phyloP scores from a whole-genome alignment of 2,888 invertebrate species.

The Ptycholaimellus sp. region DNA sequence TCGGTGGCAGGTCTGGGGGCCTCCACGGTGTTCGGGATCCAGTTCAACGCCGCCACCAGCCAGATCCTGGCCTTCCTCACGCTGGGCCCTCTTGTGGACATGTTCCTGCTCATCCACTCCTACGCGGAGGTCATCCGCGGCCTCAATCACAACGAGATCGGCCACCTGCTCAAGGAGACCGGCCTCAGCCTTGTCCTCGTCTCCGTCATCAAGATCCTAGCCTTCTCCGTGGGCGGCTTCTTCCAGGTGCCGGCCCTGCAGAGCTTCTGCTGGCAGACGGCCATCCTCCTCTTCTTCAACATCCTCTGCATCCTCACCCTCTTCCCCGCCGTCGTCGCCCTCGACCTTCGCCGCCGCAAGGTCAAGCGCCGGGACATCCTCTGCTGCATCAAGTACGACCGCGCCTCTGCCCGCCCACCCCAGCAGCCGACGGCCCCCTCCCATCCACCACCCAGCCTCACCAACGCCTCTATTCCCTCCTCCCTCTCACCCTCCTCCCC shows the following conservation, averaged over 20 bases:
- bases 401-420: neutral
- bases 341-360: slow-evolving; percentile 48
- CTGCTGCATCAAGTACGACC: slow-evolving; percentile 48
- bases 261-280: slow-evolving; percentile 63
- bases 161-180: slow-evolving; percentile 62
- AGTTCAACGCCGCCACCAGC: slow-evolving; percentile 57
- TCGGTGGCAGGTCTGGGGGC: slow-evolving; percentile 55
- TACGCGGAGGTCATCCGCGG: slow-evolving; percentile 33
- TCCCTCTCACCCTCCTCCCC: no score
- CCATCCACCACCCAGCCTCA: no score
- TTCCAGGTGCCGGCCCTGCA: slow-evolving; percentile 77
- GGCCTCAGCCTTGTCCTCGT: slow-evolving; percentile 66
- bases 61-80: slow-evolving; percentile 83
- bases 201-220: slow-evolving; percentile 57
- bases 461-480: no score
- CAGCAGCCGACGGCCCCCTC: neutral
- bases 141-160: slow-evolving; percentile 35
- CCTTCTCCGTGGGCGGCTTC: slow-evolving; percentile 66
- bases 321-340: slow-evolving; percentile 73
- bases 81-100: slow-evolving; percentile 61
- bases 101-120: slow-evolving; percentile 64
- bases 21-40: slow-evolving; percentile 33
- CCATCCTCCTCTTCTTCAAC: slow-evolving; percentile 70
- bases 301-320: slow-evolving; percentile 61
- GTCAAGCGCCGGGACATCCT: slow-evolving; percentile 51